These are phyloP conservation scores for Pavo muticus DNA, from an alignment of 2,113 vertebrate species.

Conservation along the genomic window DNA sequence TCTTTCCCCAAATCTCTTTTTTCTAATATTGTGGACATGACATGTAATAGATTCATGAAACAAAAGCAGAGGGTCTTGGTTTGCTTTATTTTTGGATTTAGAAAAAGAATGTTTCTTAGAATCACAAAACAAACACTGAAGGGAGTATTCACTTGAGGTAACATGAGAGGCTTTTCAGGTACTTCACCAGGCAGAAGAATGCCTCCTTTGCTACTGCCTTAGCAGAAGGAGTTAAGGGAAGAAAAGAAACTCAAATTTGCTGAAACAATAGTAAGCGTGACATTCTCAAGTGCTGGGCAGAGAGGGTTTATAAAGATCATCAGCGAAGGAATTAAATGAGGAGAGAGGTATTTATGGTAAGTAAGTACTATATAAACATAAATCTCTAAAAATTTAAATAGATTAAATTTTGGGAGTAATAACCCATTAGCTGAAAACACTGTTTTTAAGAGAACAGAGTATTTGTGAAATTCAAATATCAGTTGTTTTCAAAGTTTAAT, in stretches of 20 bases:
- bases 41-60: neutral
- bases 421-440: neutral
- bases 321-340: neutral
- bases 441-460: neutral
- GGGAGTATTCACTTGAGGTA: constrained; percentile 1
- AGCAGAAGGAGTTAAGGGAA: neutral
- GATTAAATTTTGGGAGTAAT: neutral
- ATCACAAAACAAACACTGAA: neutral
- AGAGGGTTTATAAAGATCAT: neutral
- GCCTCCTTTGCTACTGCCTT: neutral
- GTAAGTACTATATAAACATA: neutral
- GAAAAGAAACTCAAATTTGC: constrained; percentile 22
- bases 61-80: neutral
- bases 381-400: neutral
- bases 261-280: neutral
- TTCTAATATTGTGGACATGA: neutral
- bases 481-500: neutral
- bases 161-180: neutral
- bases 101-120: neutral
- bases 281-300: neutral
- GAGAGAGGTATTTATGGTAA: neutral
- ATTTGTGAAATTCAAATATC: neutral
- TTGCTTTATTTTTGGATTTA: neutral
- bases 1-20: neutral
- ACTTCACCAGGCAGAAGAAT: neutral